Evolutionary conservation across 2,797 vertebrate species (phyloP).

Genomic region (Mycteria americana): DNA sequence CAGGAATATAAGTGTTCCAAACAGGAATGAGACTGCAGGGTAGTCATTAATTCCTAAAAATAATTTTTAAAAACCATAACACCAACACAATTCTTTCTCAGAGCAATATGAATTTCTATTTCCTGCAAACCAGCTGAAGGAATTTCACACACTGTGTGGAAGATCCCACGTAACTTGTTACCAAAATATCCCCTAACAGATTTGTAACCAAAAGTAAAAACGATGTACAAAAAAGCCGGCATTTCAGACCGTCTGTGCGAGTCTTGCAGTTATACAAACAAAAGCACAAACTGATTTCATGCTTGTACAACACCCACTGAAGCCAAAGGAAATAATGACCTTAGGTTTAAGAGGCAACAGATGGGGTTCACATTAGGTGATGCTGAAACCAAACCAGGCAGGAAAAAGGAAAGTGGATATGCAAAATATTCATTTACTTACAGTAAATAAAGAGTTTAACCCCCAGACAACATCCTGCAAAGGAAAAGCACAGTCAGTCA

Average conservation of each 20-base stretch:
- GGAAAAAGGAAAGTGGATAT: neutral
- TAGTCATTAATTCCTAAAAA: neutral
- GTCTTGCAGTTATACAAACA: neutral
- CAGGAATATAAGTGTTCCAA: neutral
- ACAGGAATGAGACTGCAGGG: neutral
- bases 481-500: conserved; percentile 37
- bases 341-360: neutral
- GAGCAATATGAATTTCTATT: neutral
- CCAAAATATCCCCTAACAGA: neutral
- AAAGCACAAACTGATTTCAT: neutral
- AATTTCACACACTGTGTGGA: neutral
- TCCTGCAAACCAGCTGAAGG: neutral
- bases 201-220: neutral
- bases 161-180: neutral
- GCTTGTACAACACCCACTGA: neutral
- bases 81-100: neutral
- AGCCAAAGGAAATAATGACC: neutral
- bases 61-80: rapidly evolving
- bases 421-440: conserved; percentile 78
- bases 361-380: neutral
- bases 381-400: neutral
- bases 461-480: conserved; percentile 98
- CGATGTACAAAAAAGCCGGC: rapidly evolving
- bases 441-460: conserved; percentile 97
- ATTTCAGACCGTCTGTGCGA: neutral